Conservation (phyloP, 1,140 invertebrate genomes). For the Leptonema lineaticorne region DNA sequence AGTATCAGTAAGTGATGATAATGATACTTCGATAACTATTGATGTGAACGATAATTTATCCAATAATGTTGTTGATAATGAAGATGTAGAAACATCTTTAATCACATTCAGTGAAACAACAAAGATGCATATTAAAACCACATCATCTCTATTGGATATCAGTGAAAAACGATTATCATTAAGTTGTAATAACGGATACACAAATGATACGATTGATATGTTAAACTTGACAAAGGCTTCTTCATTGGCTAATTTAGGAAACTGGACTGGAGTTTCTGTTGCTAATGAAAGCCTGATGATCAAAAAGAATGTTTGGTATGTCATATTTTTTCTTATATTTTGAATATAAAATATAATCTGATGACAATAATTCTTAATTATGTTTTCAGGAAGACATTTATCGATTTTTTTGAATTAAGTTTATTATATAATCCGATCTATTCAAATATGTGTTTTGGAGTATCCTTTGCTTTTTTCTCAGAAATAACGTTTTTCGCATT, state of each 20-base stretch:
- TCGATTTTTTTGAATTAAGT: conserved; percentile 34
- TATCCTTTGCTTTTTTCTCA: conserved; percentile 34
- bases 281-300: conserved; percentile 44
- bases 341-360: neutral
- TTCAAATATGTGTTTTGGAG: conserved; percentile 37
- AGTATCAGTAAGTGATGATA: conserved; percentile 15
- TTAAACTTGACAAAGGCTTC: conserved; percentile 39
- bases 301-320: conserved; percentile 31
- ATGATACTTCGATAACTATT: neutral
- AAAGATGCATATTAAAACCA: neutral
- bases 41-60: neutral
- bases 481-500: conserved; percentile 37
- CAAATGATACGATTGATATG: neutral
- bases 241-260: conserved; percentile 49
- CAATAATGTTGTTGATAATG: neutral
- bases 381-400: conserved; percentile 34
- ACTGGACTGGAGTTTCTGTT: conserved; percentile 48
- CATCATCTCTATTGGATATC: neutral
- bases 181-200: neutral
- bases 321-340: no score
- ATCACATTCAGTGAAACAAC: neutral
- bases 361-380: neutral
- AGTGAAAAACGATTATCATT: neutral
- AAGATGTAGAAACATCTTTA: neutral
- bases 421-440: conserved; percentile 36